These are phyloP conservation scores for Cepaea nemoralis DNA, from an alignment of 1,140 invertebrate genomes.

Conservation along the genomic window DNA sequence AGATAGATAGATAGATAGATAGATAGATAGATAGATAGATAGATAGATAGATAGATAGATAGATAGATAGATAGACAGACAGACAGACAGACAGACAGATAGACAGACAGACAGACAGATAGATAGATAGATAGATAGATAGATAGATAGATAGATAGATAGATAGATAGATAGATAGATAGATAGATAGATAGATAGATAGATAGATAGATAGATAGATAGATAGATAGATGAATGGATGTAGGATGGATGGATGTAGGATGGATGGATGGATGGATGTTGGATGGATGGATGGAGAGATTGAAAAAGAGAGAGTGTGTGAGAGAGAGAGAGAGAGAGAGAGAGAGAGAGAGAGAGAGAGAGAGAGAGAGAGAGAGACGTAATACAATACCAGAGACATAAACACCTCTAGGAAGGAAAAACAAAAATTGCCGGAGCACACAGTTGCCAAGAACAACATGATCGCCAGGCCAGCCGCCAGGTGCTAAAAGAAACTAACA, in stretches of 20 bases:
- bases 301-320: slow-evolving; percentile 33
- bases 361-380: not conserved
- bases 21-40: not conserved
- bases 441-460: too few species aligned
- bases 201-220: not conserved
- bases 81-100: not conserved
- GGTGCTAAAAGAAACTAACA: too few species aligned
- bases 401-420: too few species aligned
- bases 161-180: slow-evolving; percentile 2
- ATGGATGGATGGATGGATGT: too few species aligned
- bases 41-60: not conserved
- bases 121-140: not conserved
- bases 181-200: not conserved
- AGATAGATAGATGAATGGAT: slow-evolving; percentile 16
- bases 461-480: too few species aligned
- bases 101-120: too few species aligned
- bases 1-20: not conserved
- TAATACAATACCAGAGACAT: not conserved
- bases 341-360: not conserved
- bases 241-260: too few species aligned
- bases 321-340: slow-evolving; percentile 25
- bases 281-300: not conserved
- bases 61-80: not conserved
- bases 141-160: slow-evolving; percentile 31
- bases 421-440: too few species aligned